Evolutionary conservation across 2,113 vertebrate species (phyloP).

Genomic region (Lepus europaeus): DNA sequence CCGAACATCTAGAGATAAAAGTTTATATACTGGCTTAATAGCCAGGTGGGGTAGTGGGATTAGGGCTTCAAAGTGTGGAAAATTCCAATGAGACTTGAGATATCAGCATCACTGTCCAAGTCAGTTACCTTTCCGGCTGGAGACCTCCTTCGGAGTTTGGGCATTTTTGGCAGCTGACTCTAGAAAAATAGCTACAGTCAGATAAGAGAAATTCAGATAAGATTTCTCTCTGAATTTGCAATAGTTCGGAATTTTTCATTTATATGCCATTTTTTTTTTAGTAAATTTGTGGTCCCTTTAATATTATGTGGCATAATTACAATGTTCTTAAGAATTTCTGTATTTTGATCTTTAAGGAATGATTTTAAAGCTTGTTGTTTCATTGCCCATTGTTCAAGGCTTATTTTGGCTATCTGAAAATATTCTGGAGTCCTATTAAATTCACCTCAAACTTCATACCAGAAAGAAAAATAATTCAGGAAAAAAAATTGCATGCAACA

Average conservation of each 20-base stretch:
- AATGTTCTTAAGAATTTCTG: conserved; percentile 42
- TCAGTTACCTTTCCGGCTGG: neutral
- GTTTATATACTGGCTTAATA: neutral
- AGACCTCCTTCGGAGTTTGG: neutral
- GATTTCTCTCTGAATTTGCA: neutral
- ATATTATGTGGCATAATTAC: neutral
- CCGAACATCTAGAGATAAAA: neutral
- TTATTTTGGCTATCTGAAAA: neutral
- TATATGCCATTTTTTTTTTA: neutral
- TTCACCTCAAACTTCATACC: neutral
- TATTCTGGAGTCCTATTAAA: neutral
- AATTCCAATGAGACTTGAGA: neutral
- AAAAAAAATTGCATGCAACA: neutral
- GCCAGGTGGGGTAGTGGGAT: neutral
- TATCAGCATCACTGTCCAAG: neutral
- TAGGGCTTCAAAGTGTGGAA: neutral
- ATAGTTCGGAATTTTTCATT: neutral
- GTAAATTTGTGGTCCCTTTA: neutral
- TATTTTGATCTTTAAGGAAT: neutral
- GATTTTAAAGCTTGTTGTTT: conserved; percentile 8
- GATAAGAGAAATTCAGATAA: neutral
- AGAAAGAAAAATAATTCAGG: neutral
- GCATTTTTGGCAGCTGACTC: neutral
- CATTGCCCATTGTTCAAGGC: neutral
- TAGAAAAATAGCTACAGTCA: neutral